These are phyloP conservation scores for Meles meles DNA, from an alignment of 2,113 vertebrate species.

Conservation along the genomic window DNA sequence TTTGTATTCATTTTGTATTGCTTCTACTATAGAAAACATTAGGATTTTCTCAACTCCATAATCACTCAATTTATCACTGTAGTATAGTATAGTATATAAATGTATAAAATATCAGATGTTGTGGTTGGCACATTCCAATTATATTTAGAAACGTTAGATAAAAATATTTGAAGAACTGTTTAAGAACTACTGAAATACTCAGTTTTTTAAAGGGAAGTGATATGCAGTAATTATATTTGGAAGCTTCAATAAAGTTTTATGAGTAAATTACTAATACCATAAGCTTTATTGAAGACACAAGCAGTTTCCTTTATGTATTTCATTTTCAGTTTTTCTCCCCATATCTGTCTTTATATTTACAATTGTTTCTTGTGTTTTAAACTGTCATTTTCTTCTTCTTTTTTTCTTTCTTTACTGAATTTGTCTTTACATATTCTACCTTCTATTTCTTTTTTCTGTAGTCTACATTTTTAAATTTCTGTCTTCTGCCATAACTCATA, in stretches of 20 bases:
- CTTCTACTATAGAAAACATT: background rate
- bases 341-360: background rate
- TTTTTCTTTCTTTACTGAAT: background rate
- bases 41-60: background rate
- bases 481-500: background rate
- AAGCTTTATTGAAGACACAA: background rate
- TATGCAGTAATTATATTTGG: background rate
- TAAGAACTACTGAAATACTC: background rate
- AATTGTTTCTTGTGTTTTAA: background rate
- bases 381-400: background rate
- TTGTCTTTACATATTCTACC: background rate
- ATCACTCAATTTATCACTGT: background rate
- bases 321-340: background rate
- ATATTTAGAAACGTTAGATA: background rate
- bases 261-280: background rate
- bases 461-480: background rate
- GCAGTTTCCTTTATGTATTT: background rate
- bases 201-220: background rate
- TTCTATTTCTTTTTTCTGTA: background rate
- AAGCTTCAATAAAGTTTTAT: background rate
- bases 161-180: background rate
- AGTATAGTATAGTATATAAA: background rate
- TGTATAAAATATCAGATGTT: background rate
- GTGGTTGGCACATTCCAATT: background rate
- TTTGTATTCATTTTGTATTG: background rate